These are phyloP conservation scores for Ephestia elutella DNA, from an alignment of 1,140 invertebrate species.

Conservation along the genomic window DNA sequence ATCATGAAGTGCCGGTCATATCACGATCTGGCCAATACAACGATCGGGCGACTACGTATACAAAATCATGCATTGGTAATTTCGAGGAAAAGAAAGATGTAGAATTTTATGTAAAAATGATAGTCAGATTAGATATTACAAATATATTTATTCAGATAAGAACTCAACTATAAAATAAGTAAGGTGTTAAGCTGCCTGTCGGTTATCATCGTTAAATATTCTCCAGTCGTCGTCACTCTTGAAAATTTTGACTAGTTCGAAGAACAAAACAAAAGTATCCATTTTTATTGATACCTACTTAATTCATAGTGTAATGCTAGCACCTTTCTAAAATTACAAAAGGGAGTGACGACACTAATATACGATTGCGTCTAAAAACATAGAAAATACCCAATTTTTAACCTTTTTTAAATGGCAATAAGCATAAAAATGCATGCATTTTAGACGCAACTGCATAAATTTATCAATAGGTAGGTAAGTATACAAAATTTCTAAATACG, in stretches of 20 bases:
- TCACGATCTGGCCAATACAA: too few species aligned
- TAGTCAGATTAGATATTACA: conserved; percentile 56
- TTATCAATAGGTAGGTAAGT: conserved; percentile 32
- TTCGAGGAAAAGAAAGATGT: background rate
- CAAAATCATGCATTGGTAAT: too few species aligned
- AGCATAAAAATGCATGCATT: background rate
- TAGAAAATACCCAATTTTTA: background rate
- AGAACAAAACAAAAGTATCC: conserved; percentile 32
- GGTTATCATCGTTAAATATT: conserved; percentile 30
- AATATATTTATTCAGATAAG: conserved; percentile 71
- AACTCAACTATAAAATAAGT: conserved; percentile 63
- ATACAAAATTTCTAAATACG: conserved; percentile 65
- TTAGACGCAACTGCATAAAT: background rate
- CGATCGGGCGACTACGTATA: too few species aligned
- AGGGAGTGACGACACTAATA: conserved; percentile 30
- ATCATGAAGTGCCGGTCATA: too few species aligned
- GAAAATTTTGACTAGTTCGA: conserved; percentile 67
- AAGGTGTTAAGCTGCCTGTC: conserved; percentile 56
- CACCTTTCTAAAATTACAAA: conserved; percentile 47
- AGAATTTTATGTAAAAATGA: conserved; percentile 25
- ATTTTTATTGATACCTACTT: conserved; percentile 13
- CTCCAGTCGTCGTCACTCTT: conserved; percentile 48
- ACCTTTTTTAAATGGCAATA: background rate
- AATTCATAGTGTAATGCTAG: conserved; percentile 27
- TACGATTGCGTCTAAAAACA: conserved; percentile 1